phyloP scores from a whole-genome alignment of 2,888 invertebrate species.

The Dolichopus griseipennis region DNA sequence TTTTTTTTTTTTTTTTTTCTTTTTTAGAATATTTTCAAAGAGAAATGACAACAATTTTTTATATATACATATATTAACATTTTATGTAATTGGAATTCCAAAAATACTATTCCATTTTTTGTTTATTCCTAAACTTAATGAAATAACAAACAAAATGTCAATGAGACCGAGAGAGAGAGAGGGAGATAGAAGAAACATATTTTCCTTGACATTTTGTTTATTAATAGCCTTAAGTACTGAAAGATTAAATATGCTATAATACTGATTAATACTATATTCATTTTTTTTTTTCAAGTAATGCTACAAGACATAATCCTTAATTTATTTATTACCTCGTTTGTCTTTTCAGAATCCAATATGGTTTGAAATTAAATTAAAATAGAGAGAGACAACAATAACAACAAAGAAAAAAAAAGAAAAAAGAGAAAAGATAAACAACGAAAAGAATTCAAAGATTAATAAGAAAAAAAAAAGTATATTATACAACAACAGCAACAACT shows the following conservation, averaged over 20 bases:
- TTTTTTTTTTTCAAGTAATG: neutral
- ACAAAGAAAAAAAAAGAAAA: neutral
- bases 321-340: neutral
- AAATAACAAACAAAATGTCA: too few species aligned
- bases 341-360: neutral
- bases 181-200: too few species aligned
- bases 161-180: too few species aligned
- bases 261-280: constrained; percentile 2
- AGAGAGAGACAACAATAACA: neutral
- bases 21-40: too few species aligned
- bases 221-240: neutral
- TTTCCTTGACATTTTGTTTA: neutral
- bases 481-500: too few species aligned
- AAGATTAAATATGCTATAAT: constrained; percentile 6
- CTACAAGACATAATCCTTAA: neutral
- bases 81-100: too few species aligned
- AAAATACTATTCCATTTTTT: too few species aligned
- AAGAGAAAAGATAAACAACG: neutral
- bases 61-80: too few species aligned
- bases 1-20: too few species aligned
- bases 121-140: too few species aligned
- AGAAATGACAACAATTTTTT: too few species aligned
- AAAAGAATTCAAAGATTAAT: neutral
- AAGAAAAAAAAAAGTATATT: too few species aligned
- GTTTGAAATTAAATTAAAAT: neutral